phyloP scores from a whole-genome alignment of 1,140 invertebrate genomes.

The Caenorhabditis brenneri region DNA sequence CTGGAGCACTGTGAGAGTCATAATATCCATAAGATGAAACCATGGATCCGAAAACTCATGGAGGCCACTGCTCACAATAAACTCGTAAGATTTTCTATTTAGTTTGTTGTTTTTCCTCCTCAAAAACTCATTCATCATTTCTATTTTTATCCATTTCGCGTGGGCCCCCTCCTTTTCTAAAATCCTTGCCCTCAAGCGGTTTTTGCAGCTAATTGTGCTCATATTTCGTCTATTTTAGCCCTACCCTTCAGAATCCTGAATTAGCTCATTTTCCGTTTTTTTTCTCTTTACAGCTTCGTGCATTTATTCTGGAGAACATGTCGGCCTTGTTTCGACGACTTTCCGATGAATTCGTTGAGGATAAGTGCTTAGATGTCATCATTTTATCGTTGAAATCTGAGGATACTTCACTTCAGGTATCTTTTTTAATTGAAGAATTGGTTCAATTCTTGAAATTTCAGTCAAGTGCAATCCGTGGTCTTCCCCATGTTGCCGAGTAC shows the following conservation, averaged over 20 bases:
- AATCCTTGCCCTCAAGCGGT: constrained; percentile 25
- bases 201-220: constrained; percentile 40
- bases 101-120: not conserved
- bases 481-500: constrained; percentile 64
- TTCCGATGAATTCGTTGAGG: constrained; percentile 50
- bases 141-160: not conserved
- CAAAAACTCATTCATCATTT: not conserved
- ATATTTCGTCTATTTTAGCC: constrained; percentile 28
- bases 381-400: constrained; percentile 47
- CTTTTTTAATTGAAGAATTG: not conserved
- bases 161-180: not conserved
- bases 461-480: constrained; percentile 63
- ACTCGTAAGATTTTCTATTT: constrained; percentile 43
- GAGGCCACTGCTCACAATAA: constrained; percentile 51
- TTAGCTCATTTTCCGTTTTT: not conserved
- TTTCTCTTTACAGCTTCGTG: constrained; percentile 44
- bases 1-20: constrained; percentile 66
- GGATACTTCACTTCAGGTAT: constrained; percentile 47
- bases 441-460: constrained; percentile 41
- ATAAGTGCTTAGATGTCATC: constrained; percentile 49
- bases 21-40: constrained; percentile 65
- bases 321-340: constrained; percentile 47
- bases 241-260: not conserved
- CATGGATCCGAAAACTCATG: constrained; percentile 67
- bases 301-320: constrained; percentile 53